Evolutionary conservation across 1,140 invertebrate species (phyloP).

Genomic region (Aphis gossypii): DNA sequence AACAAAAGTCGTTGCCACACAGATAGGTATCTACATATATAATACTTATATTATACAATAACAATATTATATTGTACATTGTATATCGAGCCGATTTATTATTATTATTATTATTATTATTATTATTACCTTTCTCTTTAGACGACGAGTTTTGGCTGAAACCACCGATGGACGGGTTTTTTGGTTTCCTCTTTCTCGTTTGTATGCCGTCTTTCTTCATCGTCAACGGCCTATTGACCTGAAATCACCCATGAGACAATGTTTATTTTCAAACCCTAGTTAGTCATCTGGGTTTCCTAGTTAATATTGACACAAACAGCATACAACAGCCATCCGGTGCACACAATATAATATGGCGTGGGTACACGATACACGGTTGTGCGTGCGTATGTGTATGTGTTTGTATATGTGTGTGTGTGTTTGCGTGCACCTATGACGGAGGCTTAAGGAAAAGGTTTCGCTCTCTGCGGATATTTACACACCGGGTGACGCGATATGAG

Average conservation of each 20-base stretch:
- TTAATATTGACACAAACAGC: slow-evolving; percentile 47
- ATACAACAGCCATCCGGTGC: slow-evolving; percentile 30
- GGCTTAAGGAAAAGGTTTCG: slow-evolving; percentile 12
- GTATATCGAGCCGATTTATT: background rate
- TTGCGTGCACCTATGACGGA: background rate
- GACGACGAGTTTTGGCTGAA: slow-evolving; percentile 52
- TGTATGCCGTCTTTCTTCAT: slow-evolving; percentile 98
- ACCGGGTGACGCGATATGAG: slow-evolving; percentile 47
- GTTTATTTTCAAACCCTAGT: slow-evolving; percentile 39
- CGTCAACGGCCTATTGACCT: slow-evolving; percentile 85
- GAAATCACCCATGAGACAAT: slow-evolving; percentile 59
- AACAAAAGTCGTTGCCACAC: background rate
- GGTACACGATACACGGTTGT: background rate
- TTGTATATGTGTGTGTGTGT: too few relatives aligned
- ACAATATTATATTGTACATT: background rate
- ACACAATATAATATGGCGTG: background rate
- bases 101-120: background rate
- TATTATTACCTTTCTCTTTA: slow-evolving; percentile 32
- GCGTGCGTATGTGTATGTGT: background rate
- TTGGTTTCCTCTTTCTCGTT: slow-evolving; percentile 83
- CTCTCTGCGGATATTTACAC: slow-evolving; percentile 48
- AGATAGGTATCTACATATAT: background rate
- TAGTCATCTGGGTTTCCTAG: slow-evolving; percentile 47
- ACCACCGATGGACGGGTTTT: slow-evolving; percentile 60
- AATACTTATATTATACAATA: background rate